Base-by-base conservation (phyloP, 1,140 invertebrate genomes). In the Carposina sasakii region DNA sequence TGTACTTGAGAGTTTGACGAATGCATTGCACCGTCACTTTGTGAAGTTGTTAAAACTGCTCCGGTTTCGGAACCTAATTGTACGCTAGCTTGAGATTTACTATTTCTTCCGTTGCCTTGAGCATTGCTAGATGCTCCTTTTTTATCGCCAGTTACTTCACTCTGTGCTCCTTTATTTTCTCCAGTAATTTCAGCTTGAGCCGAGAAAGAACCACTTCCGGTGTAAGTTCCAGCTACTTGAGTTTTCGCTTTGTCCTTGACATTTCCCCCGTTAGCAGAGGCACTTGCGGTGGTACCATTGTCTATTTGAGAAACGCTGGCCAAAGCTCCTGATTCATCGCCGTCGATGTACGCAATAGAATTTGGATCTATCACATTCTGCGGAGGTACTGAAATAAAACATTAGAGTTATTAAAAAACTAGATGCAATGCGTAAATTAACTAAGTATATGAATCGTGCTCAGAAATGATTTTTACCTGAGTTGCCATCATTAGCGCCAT, bases 161-260 rank as follows among this genome's bases (percentile, higher is more conserved):
- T 86, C 65, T 91, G 89, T 1, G 91, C 91, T 45, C 90, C 90
- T 71, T 91, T 90, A 52, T 90, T 90, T 17, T 85, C 88, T 47
- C 94, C 93, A 28, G 89, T 91, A 3, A 92, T 92, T 75, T 93
- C 91, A 22, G 93, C 93, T 75, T 92, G 92, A 10, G 93, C 93
- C 51, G 91, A 92, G 67, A 94, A 95, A 5, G 91, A 90, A 30
- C 93, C 93, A 39, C 88, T 86, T 5, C 91, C 91, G 15, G 88
- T 89, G 66, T 94, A 94, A 1, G 88, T 90, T 15, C 93, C 93
- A 21, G 89, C 91, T 1, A 95, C 92, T 82, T 94, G 91, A 2
- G 92, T 91, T 67, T 94, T 92, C 0, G 93, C 90, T 10, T 89
- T 89, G 17, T 91, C 93, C 52, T 89, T 88, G 19, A 88, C 88